Evolutionary conservation across 1,140 invertebrate species (phyloP).

Genomic region (Solenopsis fugax): DNA sequence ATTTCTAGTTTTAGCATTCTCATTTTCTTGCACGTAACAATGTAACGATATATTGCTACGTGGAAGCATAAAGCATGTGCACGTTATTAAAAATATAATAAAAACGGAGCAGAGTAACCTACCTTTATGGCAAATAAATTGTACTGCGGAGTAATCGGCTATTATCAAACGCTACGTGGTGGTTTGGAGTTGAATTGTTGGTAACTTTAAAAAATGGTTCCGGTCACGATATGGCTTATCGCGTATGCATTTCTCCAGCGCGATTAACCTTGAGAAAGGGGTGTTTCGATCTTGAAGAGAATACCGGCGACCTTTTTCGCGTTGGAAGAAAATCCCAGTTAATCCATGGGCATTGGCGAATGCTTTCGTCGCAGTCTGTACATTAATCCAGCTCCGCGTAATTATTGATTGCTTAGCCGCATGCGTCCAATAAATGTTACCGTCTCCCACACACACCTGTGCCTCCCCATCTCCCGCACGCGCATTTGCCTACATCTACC

Average conservation of each 20-base stretch:
- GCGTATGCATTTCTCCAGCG: constrained; percentile 1
- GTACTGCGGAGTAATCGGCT: not conserved
- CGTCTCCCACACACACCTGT: constrained; percentile 54
- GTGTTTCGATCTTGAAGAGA: not conserved
- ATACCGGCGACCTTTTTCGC: not conserved
- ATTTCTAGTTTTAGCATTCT: not conserved
- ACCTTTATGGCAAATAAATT: constrained; percentile 34
- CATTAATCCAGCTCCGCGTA: constrained; percentile 74
- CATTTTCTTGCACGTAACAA: not conserved
- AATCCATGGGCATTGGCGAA: constrained; percentile 42
- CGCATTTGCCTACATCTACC: constrained; percentile 23
- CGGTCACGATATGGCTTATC: constrained; percentile 32
- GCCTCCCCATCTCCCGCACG: constrained; percentile 7
- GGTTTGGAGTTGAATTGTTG: constrained; percentile 23
- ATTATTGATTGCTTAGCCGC: constrained; percentile 76
- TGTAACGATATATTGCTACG: not conserved
- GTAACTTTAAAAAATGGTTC: constrained; percentile 15
- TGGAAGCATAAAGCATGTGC: not conserved
- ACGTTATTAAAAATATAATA: constrained; percentile 23
- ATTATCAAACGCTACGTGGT: constrained; percentile 5
- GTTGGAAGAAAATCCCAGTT: constrained; percentile 15
- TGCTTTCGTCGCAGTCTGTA: constrained; percentile 67
- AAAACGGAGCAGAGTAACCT: not conserved
- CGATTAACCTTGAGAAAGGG: constrained; percentile 37
- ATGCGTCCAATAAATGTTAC: constrained; percentile 74